Base-by-base conservation (phyloP, 2,797 vertebrate species). In the Clarias platycephalus region DNA sequence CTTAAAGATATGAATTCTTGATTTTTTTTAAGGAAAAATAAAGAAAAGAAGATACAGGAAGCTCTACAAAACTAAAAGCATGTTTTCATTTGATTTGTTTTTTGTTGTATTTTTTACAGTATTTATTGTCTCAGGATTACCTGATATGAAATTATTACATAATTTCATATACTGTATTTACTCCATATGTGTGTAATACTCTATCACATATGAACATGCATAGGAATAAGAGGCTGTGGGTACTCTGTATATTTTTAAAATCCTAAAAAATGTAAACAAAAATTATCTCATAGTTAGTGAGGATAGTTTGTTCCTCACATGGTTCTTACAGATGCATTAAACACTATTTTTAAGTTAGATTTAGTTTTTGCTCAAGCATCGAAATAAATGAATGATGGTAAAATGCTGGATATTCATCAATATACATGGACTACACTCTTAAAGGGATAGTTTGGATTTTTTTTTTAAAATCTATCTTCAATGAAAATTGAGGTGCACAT, bases 111-210 rank as follows among this genome's bases (percentile, higher is more conserved):
- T 31, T 57, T 31, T 20, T 57, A n/a, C n/a, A n/a, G n/a, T n/a
- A 24, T 90, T 91, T 93, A 86, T 91, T 90, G 90, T 88, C 76
- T 58, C 84, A 75, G 55, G 55, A 58, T 76, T 76, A 76, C 18
- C 20, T 53, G 68, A 90, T 90, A n/a, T n/a, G n/a, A n/a, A n/a
- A n/a, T n/a, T n/a, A n/a, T n/a, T n/a, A n/a, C 89, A 90, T 88
- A 37, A 84, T 90, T 92, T 90, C 89, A 90, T 89, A 60, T 83
- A 31, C 31, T 1, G 31, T 31, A 90, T 92, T 90, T 53, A 53
- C 12, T 53, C 49, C 88, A 87, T 93, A 91, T 79, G 16, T 62
- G 34, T n/a, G 91, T 92, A 93, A 92, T 91, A 85, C 89, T 91
- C 91, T 53, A 37, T 66, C 80, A 34, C 74, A 80, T 79, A 88